Conservation (phyloP, 2,797 vertebrate genomes). For the Discoglossus pictus region DNA sequence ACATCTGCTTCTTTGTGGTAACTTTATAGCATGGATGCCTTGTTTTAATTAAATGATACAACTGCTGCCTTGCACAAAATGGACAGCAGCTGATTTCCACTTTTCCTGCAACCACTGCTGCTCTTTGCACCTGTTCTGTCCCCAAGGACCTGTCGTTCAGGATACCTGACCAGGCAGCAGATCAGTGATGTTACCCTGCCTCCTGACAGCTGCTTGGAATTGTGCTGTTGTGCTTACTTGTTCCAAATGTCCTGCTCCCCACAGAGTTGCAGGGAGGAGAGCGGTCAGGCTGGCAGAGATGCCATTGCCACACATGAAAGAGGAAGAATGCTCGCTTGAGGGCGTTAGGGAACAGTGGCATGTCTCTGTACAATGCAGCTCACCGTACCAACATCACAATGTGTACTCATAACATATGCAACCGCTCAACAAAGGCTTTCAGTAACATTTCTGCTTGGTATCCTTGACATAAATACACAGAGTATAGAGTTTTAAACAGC, state of each 20-base stretch:
- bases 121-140: slow-evolving; percentile 30
- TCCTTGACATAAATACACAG: no score
- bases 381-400: not conserved
- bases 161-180: slow-evolving; percentile 32
- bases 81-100: slow-evolving; percentile 29
- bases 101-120: slow-evolving; percentile 22
- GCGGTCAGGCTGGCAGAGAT: slow-evolving; percentile 19
- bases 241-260: slow-evolving; percentile 8
- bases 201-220: slow-evolving; percentile 26
- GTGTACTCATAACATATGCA: slow-evolving; percentile 18
- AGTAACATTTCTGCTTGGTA: no score
- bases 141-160: slow-evolving; percentile 31
- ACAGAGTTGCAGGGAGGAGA: slow-evolving; percentile 20
- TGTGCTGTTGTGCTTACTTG: slow-evolving; percentile 12
- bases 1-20: no score
- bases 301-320: slow-evolving; percentile 34
- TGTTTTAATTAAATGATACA: not conserved
- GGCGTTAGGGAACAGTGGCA: not conserved
- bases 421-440: slow-evolving; percentile 11
- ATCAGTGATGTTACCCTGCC: slow-evolving; percentile 24
- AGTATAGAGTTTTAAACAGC: no score
- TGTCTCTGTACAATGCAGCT: not conserved
- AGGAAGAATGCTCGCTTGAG: not conserved
- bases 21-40: slow-evolving; percentile 18
- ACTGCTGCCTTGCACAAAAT: slow-evolving; percentile 19